phyloP scores from a whole-genome alignment of 2,888 invertebrate species.

The Agrotis ipsilon region DNA sequence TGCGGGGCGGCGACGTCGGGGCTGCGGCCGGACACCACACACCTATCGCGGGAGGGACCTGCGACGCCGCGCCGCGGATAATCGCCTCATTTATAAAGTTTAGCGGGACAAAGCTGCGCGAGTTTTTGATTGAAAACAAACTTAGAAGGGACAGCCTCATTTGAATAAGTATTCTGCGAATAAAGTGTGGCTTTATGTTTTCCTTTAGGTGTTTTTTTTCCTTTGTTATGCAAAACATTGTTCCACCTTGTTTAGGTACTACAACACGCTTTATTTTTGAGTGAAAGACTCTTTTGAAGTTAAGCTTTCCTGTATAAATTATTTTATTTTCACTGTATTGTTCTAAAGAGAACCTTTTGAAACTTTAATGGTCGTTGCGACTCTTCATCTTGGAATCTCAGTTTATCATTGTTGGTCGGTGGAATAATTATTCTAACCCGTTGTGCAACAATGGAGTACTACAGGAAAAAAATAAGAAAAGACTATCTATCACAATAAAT shows the following conservation, averaged over 20 bases:
- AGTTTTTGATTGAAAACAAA: slow-evolving; percentile 92
- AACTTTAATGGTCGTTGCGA: slow-evolving; percentile 85
- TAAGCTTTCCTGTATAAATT: slow-evolving; percentile 91
- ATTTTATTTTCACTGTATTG: slow-evolving; percentile 90
- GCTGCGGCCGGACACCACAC: slow-evolving; percentile 73
- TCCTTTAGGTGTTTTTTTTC: slow-evolving; percentile 90
- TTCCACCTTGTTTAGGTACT: slow-evolving; percentile 91
- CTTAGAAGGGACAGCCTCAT: slow-evolving; percentile 91
- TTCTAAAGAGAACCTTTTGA: slow-evolving; percentile 87
- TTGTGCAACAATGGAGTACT: slow-evolving; percentile 53
- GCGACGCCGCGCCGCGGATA: slow-evolving; percentile 85
- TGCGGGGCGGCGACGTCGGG: slow-evolving; percentile 50
- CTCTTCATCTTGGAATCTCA: slow-evolving; percentile 80
- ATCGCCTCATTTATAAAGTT: slow-evolving; percentile 91
- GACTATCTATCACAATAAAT: slow-evolving; percentile 17
- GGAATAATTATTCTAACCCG: slow-evolving; percentile 68
- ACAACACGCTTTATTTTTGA: slow-evolving; percentile 91
- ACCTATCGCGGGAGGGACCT: slow-evolving; percentile 83
- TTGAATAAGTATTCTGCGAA: slow-evolving; percentile 91
- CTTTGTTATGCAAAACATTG: slow-evolving; percentile 91
- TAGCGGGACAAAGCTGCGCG: slow-evolving; percentile 90
- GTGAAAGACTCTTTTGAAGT: slow-evolving; percentile 91
- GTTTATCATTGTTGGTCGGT: slow-evolving; percentile 79
- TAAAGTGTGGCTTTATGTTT: slow-evolving; percentile 92
- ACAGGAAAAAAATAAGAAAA: slow-evolving; percentile 39